These are phyloP conservation scores for Luehdorfia chinensis DNA, from an alignment of 1,140 invertebrate species.

Conservation along the genomic window DNA sequence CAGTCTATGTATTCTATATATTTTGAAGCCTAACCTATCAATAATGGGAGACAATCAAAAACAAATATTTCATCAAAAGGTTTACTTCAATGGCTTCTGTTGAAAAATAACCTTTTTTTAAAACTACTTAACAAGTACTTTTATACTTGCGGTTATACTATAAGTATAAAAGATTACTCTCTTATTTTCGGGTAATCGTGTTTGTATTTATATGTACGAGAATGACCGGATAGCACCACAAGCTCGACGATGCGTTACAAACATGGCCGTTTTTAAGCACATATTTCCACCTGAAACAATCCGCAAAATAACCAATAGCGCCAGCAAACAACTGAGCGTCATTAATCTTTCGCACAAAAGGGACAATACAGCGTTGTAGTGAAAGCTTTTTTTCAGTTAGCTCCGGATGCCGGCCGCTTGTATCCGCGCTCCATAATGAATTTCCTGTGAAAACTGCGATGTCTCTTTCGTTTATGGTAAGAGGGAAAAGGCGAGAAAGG, in stretches of 20 bases:
- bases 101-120: too few relatives aligned
- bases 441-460: conserved; percentile 7
- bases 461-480: conserved; percentile 21
- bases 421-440: conserved; percentile 25
- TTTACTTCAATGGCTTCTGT: too few relatives aligned
- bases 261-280: conserved; percentile 15
- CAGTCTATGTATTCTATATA: too few relatives aligned
- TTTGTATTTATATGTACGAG: too few relatives aligned
- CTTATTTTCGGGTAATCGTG: too few relatives aligned
- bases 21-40: too few relatives aligned
- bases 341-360: conserved; percentile 40
- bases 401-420: conserved; percentile 48
- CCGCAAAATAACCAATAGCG: conserved; percentile 27
- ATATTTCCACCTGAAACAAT: conserved; percentile 19
- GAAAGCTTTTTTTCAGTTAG: conserved; percentile 66
- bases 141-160: too few relatives aligned
- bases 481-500: conserved; percentile 23
- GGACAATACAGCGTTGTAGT: conserved; percentile 28
- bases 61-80: too few relatives aligned
- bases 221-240: too few relatives aligned
- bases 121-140: too few relatives aligned
- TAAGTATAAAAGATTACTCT: too few relatives aligned
- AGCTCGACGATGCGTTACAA: conserved; percentile 1
- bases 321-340: conserved; percentile 28
- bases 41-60: too few relatives aligned